Evolutionary conservation across 2,888 invertebrate species (phyloP), one percentile per base, ranked within the genome.

Genomic region (Caenorhabditis doughertyi): DNA sequence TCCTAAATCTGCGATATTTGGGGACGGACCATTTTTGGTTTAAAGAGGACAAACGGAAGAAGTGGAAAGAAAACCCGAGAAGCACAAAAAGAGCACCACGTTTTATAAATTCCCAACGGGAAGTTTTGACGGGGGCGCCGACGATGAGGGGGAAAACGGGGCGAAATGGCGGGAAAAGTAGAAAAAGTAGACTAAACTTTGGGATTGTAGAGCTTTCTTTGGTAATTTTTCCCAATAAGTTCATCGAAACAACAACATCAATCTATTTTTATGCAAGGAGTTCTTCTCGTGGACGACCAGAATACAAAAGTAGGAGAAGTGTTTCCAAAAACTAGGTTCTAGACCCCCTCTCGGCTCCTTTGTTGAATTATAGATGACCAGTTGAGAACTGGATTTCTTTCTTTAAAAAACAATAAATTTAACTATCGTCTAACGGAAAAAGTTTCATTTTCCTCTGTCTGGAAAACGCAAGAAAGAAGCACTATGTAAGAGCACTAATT

Each of bases 51-150:
- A 73, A 70, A 70, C 32, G 27, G 47, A 42, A 60, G n/a, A 39
- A 44, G 25, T 39, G 11, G 35, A 56, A 65, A 25, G 55, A 70
- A 71, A 80, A 53, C 60, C 58, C 60, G 56, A 62, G 60, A 65
- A 70, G 62, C 60, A 53, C 56, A 51, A 72, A 74, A 62, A 67
- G 56, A 74, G 65, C 70, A 62, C 64, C 74, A 81, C 81, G 81
- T 81, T 74, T 81, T 81, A 81, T 81, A 70, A 77, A 81, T 81
- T 81, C 81, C 81, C 81, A 74, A 51, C 74, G 81, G 74, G 81
- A 81, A 81, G 64, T 77, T 77, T 68, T 77, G 74, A 74, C 81
- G 42, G 73, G 62, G 71, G 71, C 70, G 68, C 62, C 64, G 64
- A 64, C 64, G 79, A 71, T 51, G 55, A 44, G 47, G 47, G 56